Percentiles rank a stretch among this genome's conserved stretches.
Evolutionary conservation across 2,888 invertebrate species (phyloP).

Genomic region (Beris chalybata): DNA sequence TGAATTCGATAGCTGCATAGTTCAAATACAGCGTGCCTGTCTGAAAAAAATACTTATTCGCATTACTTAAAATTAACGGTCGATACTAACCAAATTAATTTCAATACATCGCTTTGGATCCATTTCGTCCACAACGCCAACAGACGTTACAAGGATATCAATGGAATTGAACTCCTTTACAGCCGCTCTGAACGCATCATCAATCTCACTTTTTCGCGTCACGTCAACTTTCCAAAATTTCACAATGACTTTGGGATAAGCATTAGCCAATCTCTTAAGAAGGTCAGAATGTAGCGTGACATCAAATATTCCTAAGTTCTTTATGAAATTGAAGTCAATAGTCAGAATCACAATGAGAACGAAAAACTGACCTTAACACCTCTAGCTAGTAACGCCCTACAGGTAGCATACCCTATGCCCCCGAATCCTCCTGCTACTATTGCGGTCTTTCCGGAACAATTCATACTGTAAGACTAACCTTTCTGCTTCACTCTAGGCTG

Average conservation of each 20-base stretch:
- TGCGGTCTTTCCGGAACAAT: slow-evolving; percentile 41
- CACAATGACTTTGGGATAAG: slow-evolving; percentile 45
- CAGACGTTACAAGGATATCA: slow-evolving; percentile 51
- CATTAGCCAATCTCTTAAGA: slow-evolving; percentile 48
- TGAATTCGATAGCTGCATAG: slow-evolving; percentile 47
- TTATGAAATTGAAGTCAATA: not conserved
- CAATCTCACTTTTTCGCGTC: slow-evolving; percentile 46
- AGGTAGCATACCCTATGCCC: slow-evolving; percentile 47
- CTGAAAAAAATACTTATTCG: slow-evolving; percentile 37
- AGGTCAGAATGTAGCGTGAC: slow-evolving; percentile 51
- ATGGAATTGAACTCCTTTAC: slow-evolving; percentile 47
- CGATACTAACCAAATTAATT: slow-evolving; percentile 49
- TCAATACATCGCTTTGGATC: slow-evolving; percentile 50
- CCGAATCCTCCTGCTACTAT: slow-evolving; percentile 47
- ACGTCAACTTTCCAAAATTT: slow-evolving; percentile 49
- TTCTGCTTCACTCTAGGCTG: too few relatives aligned
- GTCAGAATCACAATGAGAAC: not conserved
- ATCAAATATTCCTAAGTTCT: slow-evolving; percentile 50
- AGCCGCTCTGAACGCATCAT: slow-evolving; percentile 47
- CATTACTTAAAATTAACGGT: too few relatives aligned
- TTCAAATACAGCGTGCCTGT: slow-evolving; percentile 50
- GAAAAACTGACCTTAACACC: slow-evolving; percentile 45
- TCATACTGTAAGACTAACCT: slow-evolving; percentile 24
- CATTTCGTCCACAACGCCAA: slow-evolving; percentile 50
- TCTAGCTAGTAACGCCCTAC: slow-evolving; percentile 46